Conservation (phyloP, 92 coral and sea anemone species). For the Hydrozoanthus gracilis region DNA sequence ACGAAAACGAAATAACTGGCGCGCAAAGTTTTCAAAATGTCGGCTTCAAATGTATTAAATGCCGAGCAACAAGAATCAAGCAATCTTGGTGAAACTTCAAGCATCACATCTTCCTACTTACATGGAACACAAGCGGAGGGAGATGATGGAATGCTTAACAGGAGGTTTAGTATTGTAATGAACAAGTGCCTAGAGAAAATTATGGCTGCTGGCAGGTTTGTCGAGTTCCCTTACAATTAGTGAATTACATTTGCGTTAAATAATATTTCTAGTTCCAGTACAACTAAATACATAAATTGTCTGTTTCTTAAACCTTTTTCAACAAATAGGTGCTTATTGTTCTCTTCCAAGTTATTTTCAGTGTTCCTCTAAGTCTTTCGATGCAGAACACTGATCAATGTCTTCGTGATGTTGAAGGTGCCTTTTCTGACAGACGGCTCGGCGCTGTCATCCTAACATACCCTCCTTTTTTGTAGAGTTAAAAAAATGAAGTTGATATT, state of each 20-base stretch:
- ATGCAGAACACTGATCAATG: too few species aligned
- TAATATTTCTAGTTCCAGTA: not conserved
- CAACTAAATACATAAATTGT: not conserved
- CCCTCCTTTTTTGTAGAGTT: too few species aligned
- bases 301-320: too few species aligned
- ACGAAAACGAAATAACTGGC: not conserved
- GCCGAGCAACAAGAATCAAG: conserved; percentile 16
- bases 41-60: not conserved
- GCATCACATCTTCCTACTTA: conserved; percentile 8
- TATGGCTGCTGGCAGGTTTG: conserved; percentile 75
- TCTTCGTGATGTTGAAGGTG: too few species aligned
- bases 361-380: too few species aligned
- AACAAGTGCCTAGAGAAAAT: conserved; percentile 79
- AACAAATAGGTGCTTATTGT: not conserved
- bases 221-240: not conserved
- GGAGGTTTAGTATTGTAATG: conserved; percentile 64
- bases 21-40: conserved; percentile 42
- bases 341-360: not conserved
- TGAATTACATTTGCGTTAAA: too few species aligned
- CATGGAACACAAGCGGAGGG: conserved; percentile 39
- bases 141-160: conserved; percentile 60
- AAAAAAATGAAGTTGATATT: too few species aligned
- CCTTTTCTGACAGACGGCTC: too few species aligned
- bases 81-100: conserved; percentile 21
- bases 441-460: too few species aligned